Base-by-base conservation (phyloP, 1,140 invertebrate genomes). In the Trichonephila clavata region DNA sequence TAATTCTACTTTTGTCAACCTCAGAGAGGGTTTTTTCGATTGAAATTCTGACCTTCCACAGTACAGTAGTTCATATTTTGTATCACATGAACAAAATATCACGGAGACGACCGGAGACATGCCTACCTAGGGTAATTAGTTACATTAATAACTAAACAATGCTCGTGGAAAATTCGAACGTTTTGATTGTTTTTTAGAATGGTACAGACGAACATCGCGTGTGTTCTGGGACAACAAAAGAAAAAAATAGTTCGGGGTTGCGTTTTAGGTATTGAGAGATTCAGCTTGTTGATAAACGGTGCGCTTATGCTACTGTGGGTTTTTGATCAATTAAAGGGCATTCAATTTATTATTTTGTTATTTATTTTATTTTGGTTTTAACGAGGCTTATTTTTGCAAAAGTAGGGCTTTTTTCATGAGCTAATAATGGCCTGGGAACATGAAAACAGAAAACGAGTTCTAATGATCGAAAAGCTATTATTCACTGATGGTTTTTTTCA, bases 111-210 rank as follows among this genome's bases (percentile, higher is more conserved):
- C 24, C 14, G 16, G 68, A 16, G n/a, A 60, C 59, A 81, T 20
- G 27, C n/a, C 21, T 61, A 60, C 14, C n/a, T 18, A 8, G 60
- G 21, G 18, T 92, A 92, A 92, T 92, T 92, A 92, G 80, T 18
- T 10, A 57, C 81, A 92, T 92, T 92, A 84, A 92, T 92, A 92
- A 84, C 27, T 92, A 92, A 63, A 84, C 24, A 21, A 32, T 8
- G 10, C 32, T 84, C 2, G 71, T 24, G 16, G n/a, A 80, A 24
- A 65, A 65, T 60, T 84, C 57, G 71, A 71, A 50, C 59, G n/a
- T 61, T 90, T 81, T 60, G 68, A 90, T 92, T 92, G 80, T 84
- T 84, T 92, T 80, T 84, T 20, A 18, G 90, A 65, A 50, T 90
- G 89, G 89, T 80, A 84, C 80, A 60, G 20, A 13, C 80, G 65